Evolutionary conservation across 30 jellyfish, hydroid and myxozoan species (phyloP), one percentile per base, ranked within the genome.

Genomic region (Cassiopea xamachana): DNA sequence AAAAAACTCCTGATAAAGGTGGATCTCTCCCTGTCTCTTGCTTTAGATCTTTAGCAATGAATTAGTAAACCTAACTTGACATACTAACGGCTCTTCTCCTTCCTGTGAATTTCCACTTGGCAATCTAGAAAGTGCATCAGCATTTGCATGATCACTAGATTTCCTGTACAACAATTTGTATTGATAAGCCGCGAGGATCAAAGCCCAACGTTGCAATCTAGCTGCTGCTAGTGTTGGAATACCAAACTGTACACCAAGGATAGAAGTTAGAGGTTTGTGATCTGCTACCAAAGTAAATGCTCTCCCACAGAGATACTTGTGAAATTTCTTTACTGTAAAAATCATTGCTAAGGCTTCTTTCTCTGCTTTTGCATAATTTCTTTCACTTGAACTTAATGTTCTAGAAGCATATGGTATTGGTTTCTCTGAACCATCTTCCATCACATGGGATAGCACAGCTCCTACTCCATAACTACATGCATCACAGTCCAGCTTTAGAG

Each of bases 381-480:
- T 46, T 75, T 90, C 90, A 48, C 87, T 93, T 59, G 71, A 7
- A 16, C 44, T 88, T 45, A 88, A 48, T 13, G 92, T 91, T 62
- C 92, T 75, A 0, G 92, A 94, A 46, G 89, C 88, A 71, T 51
- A 68, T 18, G 97, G 92, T n/a, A 91, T 86, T 51, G 96, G 98
- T 60, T 88, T 46, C 69, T 94, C 98, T 12, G 89, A 17, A 13
- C 90, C 90, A 75, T 86, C 93, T 18, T 46, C 70, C 92, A 85
- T 55, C 60, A 13, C 47, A 55, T 94, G 98, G 2, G 82, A 59
- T 59, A 94, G 59, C 58, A 94, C 98, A 1, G 98, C 98, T 16
- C 97, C 97, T 13, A 94, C 81, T 44, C 98, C 97, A 76, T 58
- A 50, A 43, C 96, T 67, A n/a, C 96, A 89, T 9, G 97, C 98